Conservation (phyloP, 1,140 invertebrate species). For the Trinorchestia longiramus region DNA sequence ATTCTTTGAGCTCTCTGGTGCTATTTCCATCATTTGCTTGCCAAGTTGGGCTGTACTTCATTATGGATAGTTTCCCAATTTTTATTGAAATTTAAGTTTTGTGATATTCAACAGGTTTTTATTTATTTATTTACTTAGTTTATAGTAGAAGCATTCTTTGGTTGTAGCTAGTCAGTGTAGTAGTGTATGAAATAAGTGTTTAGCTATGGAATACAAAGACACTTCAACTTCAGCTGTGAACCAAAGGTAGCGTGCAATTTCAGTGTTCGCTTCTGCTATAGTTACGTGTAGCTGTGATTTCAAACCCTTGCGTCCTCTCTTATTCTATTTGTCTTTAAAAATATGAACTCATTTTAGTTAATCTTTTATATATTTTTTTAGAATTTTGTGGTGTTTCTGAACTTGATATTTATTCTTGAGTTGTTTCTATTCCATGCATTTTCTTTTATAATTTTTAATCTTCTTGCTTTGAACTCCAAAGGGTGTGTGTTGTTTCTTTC, state of each 20-base stretch:
- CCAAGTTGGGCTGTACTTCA: background rate
- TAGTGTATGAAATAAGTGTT: background rate
- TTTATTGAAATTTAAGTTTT: background rate
- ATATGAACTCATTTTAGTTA: too few species aligned
- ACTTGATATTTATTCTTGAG: too few species aligned
- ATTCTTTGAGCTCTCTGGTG: background rate
- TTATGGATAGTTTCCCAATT: background rate
- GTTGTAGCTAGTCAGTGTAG: background rate
- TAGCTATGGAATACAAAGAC: background rate
- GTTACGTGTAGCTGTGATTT: background rate
- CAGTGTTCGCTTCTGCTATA: background rate
- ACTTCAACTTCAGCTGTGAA: background rate
- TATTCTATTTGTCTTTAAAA: background rate
- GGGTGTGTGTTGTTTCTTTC: too few species aligned
- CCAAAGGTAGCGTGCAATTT: background rate
- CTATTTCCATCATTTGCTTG: background rate
- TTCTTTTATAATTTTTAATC: too few species aligned
- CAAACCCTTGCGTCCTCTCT: background rate
- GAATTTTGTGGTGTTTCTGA: background rate
- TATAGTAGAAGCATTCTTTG: background rate
- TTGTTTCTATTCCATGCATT: too few species aligned
- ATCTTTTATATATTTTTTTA: background rate
- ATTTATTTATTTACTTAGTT: conserved; percentile 2
- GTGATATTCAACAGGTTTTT: background rate
- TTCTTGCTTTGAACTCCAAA: too few species aligned